Percentiles rank a stretch among this genome's conserved stretches.
phyloP scores from a whole-genome alignment of 2,888 invertebrate species.

The Julus scanicus region DNA sequence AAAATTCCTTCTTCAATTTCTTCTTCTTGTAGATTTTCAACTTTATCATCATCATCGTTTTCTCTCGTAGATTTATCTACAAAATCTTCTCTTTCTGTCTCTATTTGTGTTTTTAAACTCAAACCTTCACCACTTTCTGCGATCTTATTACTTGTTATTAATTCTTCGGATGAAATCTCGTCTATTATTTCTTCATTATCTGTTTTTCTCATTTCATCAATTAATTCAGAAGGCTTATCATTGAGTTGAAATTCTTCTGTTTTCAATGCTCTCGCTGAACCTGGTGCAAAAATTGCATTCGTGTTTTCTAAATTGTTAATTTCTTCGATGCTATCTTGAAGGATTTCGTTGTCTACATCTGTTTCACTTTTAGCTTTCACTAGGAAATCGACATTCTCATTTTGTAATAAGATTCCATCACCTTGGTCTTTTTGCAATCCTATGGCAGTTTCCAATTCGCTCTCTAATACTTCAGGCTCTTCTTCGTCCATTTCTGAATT shows the following conservation, averaged over 20 bases:
- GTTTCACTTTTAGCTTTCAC: background rate
- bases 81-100: background rate
- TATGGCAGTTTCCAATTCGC: slow-evolving; percentile 8
- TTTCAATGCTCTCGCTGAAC: background rate
- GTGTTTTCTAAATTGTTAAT: background rate
- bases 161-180: background rate
- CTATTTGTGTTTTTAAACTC: background rate
- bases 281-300: background rate
- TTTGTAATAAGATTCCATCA: background rate
- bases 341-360: background rate
- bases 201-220: background rate
- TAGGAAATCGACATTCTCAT: background rate
- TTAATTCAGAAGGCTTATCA: background rate
- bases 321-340: background rate
- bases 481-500: slow-evolving; percentile 16
- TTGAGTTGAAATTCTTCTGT: background rate
- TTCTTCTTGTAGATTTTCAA: background rate
- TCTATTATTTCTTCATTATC: background rate
- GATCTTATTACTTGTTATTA: background rate
- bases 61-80: background rate
- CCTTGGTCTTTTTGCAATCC: background rate
- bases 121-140: background rate
- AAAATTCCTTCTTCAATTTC: background rate
- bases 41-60: background rate
- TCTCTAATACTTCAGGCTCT: background rate